A percentile compares a stretch with the other conserved stretches of the same genome.
Conservation (phyloP, 2,797 vertebrate genomes). For the Choloepus didactylus region DNA sequence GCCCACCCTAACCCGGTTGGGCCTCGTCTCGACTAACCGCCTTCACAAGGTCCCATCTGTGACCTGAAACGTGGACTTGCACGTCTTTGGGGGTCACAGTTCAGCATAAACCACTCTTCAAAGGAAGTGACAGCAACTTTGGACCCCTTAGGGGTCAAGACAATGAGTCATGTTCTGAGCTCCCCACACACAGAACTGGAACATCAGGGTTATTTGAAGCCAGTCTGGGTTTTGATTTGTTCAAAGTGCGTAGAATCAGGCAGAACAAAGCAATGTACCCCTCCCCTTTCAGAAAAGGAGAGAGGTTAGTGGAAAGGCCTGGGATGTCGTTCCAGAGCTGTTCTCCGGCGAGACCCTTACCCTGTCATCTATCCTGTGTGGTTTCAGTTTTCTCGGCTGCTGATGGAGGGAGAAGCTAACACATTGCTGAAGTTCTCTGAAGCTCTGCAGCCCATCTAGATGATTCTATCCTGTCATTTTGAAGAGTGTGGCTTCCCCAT, state of each 20-base stretch:
- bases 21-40: too few relatives aligned
- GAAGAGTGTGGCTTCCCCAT: rapidly evolving
- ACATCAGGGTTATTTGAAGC: rapidly evolving
- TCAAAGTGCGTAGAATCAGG: rapidly evolving
- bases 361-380: not conserved
- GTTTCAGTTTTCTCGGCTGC: not conserved
- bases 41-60: too few relatives aligned
- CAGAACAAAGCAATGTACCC: rapidly evolving
- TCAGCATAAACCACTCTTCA: too few relatives aligned
- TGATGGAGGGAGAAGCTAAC: rapidly evolving
- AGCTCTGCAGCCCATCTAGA: rapidly evolving
- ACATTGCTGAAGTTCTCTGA: rapidly evolving
- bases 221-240: rapidly evolving
- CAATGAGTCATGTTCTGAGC: not conserved
- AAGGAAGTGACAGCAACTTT: not conserved
- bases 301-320: not conserved
- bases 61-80: too few relatives aligned
- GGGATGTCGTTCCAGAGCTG: not conserved
- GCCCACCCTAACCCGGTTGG: too few relatives aligned
- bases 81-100: too few relatives aligned
- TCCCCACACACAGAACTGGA: not conserved
- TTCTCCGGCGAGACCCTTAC: too few relatives aligned
- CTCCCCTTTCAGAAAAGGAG: not conserved
- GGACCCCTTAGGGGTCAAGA: not conserved
- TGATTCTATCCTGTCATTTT: rapidly evolving